Conservation (phyloP, 2,797 vertebrate species). For the Clarias pachynema region DNA sequence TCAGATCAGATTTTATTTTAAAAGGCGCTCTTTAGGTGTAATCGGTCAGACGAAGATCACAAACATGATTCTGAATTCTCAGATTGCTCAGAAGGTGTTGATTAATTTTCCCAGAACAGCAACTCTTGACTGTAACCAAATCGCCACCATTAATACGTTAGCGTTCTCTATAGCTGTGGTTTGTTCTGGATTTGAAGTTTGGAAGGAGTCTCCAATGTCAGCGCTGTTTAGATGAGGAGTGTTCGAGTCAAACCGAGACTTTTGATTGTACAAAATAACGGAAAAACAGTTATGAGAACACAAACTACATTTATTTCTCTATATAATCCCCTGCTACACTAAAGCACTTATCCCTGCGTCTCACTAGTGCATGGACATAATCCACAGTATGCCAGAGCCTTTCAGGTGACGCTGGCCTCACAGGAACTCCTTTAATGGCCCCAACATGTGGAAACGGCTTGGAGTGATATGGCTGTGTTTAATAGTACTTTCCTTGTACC, state of each 20-base stretch:
- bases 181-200: neutral
- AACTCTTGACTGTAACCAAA: neutral
- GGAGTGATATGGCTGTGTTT: neutral
- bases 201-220: neutral
- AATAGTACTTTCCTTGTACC: neutral
- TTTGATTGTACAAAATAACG: no score
- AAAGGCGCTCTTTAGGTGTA: neutral
- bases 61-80: no score
- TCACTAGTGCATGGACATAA: no score
- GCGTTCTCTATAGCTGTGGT: neutral
- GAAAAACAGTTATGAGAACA: no score
- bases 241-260: no score
- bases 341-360: no score
- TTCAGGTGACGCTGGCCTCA: no score
- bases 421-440: no score
- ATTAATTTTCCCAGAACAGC: neutral
- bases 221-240: neutral
- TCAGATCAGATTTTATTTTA: slow-evolving; percentile 26
- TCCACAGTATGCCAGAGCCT: no score
- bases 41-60: neutral
- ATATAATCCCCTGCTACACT: no score
- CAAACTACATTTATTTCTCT: no score
- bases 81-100: neutral
- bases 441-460: no score
- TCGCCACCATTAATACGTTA: neutral